A percentile compares a stretch with the other conserved stretches of the same genome.
Evolutionary conservation across 2,888 invertebrate genomes (phyloP).

Genomic region (Spisula solida): DNA sequence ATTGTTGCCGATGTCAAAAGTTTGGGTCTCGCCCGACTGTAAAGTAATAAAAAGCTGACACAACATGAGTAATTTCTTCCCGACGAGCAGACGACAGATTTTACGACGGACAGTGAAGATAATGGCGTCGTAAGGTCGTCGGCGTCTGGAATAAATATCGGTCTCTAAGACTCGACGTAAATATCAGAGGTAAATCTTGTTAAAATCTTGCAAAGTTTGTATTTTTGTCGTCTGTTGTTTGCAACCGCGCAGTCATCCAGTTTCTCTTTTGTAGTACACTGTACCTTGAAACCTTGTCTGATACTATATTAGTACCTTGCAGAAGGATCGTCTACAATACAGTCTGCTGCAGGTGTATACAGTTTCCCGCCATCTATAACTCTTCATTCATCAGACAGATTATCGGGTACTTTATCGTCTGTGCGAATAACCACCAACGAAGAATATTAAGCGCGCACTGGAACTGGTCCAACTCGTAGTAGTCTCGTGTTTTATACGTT

Average conservation of each 20-base stretch:
- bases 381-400: conserved; percentile 57
- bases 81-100: not conserved
- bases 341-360: conserved; percentile 29
- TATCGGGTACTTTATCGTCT: conserved; percentile 45
- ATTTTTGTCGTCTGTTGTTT: not conserved
- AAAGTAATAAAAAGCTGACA: not conserved
- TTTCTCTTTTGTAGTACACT: not conserved
- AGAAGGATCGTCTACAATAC: not conserved
- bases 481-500: conserved; percentile 22
- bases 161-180: not conserved
- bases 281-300: not conserved
- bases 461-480: conserved; percentile 34
- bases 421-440: conserved; percentile 59
- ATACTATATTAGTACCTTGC: not conserved
- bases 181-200: not conserved
- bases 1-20: not conserved
- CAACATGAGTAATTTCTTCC: not conserved
- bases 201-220: not conserved
- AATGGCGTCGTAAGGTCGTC: conserved; percentile 5
- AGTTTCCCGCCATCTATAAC: conserved; percentile 54
- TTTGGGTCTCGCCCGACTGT: not conserved
- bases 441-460: conserved; percentile 34
- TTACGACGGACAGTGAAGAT: not conserved
- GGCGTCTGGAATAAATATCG: not conserved
- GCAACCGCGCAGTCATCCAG: not conserved